Evolutionary conservation across 2,113 vertebrate species (phyloP).

Genomic region (Aix galericulata): DNA sequence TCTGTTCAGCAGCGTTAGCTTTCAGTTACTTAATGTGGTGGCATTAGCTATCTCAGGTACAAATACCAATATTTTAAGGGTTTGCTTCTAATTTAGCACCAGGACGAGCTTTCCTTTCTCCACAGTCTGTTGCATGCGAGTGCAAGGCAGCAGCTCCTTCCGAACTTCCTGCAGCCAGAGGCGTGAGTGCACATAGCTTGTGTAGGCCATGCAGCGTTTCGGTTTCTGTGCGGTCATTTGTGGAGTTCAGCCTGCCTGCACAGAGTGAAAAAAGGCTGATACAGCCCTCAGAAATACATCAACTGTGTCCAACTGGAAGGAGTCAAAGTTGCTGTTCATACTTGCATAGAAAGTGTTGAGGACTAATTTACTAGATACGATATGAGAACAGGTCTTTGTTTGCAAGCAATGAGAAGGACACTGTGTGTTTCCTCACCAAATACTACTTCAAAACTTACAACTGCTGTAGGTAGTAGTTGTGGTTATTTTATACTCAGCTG

Average conservation of each 20-base stretch:
- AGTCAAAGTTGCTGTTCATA: not conserved
- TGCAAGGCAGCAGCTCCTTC: not conserved
- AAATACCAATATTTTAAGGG: not conserved
- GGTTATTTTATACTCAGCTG: not conserved
- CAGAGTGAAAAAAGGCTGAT: not conserved
- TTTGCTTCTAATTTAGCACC: not conserved
- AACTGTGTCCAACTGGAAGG: not conserved
- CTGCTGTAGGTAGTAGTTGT: not conserved
- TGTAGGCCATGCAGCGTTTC: too few relatives aligned
- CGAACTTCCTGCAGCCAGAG: not conserved
- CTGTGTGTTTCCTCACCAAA: not conserved
- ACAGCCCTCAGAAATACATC: accelerated
- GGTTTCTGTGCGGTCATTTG: not conserved
- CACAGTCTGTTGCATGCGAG: accelerated
- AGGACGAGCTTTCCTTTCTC: not conserved
- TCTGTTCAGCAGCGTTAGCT: not conserved
- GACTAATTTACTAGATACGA: not conserved
- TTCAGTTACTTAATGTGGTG: not conserved
- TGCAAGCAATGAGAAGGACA: not conserved
- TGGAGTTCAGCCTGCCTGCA: not conserved
- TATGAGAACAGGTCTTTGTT: not conserved
- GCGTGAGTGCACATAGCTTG: accelerated
- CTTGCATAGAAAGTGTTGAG: not conserved
- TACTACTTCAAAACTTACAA: not conserved
- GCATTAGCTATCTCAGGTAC: not conserved